These are phyloP conservation scores for Criorhina ranunculi DNA, from an alignment of 2,888 invertebrate species.

Conservation along the genomic window DNA sequence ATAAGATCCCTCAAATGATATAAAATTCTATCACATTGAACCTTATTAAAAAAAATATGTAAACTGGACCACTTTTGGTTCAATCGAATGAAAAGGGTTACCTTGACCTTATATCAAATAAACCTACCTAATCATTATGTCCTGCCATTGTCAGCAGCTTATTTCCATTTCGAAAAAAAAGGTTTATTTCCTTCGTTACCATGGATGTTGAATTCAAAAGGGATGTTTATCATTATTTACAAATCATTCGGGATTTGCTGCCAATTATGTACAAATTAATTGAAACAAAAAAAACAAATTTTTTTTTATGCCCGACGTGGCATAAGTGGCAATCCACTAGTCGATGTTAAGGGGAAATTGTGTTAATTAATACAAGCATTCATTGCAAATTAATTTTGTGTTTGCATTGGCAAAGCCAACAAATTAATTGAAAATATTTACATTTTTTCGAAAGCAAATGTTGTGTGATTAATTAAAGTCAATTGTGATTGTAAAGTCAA, in stretches of 20 bases:
- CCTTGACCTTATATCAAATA: too few relatives aligned
- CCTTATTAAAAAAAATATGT: too few relatives aligned
- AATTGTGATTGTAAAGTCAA: not conserved
- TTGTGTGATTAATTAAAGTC: conserved; percentile 29
- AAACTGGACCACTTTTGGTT: too few relatives aligned
- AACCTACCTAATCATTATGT: too few relatives aligned
- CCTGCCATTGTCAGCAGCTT: too few relatives aligned
- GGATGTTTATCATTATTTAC: conserved; percentile 19
- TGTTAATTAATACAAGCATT: conserved; percentile 43
- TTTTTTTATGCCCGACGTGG: too few relatives aligned
- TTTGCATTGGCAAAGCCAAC: conserved; percentile 26
- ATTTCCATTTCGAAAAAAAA: too few relatives aligned
- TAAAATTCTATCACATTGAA: too few relatives aligned
- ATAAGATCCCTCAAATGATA: too few relatives aligned
- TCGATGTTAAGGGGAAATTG: not conserved
- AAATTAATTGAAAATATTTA: conserved; percentile 54
- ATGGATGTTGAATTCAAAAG: not conserved
- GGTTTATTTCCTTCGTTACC: not conserved
- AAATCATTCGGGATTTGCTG: conserved; percentile 29
- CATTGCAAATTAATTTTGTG: conserved; percentile 19
- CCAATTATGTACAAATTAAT: conserved; percentile 31
- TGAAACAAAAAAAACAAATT: not conserved
- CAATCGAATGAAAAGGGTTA: too few relatives aligned
- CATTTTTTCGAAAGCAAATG: conserved; percentile 3
- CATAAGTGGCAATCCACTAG: not conserved